These are phyloP conservation scores for Drosophila tanythrix DNA, from an alignment of 2,888 invertebrate genomes.

Conservation along the genomic window DNA sequence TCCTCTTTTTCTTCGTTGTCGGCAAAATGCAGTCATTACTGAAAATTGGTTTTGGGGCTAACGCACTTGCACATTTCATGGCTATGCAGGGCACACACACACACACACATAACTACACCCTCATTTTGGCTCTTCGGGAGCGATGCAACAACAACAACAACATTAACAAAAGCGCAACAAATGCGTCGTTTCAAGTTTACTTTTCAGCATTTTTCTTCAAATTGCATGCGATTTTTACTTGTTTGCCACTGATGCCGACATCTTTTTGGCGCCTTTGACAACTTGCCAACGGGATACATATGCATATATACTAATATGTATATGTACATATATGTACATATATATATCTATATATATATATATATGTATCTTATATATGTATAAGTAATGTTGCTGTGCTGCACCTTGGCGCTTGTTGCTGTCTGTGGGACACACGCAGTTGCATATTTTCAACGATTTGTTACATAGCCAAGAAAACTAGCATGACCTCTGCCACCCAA, in stretches of 20 bases:
- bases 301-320: constrained; percentile 3
- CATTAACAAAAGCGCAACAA: constrained; percentile 47
- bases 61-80: constrained; percentile 80
- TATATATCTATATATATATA: constrained; percentile 3
- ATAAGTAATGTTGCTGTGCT: constrained; percentile 16
- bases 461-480: constrained; percentile 43
- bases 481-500: not conserved
- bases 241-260: constrained; percentile 65
- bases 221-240: constrained; percentile 80
- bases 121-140: constrained; percentile 25
- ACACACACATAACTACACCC: constrained; percentile 10
- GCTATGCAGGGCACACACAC: constrained; percentile 63
- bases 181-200: constrained; percentile 80
- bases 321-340: constrained; percentile 1
- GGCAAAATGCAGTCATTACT: constrained; percentile 83
- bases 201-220: constrained; percentile 79
- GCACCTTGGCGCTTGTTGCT: constrained; percentile 67
- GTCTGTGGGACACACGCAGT: constrained; percentile 66
- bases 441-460: constrained; percentile 75
- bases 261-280: constrained; percentile 69
- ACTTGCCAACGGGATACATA: constrained; percentile 17
- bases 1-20: constrained; percentile 36
- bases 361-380: constrained; percentile 8
- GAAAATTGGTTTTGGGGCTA: constrained; percentile 83
- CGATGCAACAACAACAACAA: constrained; percentile 22